Evolutionary conservation across 1,140 invertebrate genomes (phyloP), one percentile per base, ranked within the genome.

Genomic region (Antheraea pernyi): DNA sequence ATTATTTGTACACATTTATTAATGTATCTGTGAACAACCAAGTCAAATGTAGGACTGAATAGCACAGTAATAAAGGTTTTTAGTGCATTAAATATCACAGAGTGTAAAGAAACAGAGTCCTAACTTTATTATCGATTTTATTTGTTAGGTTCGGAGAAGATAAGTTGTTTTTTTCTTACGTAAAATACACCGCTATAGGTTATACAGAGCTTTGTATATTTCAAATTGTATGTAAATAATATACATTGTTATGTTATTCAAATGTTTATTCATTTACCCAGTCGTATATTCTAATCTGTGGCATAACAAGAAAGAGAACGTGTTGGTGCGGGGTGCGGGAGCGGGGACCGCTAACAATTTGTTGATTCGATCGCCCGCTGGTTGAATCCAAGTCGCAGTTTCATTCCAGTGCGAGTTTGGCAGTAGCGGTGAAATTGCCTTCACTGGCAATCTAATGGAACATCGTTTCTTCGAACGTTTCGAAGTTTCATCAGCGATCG

Each of bases 371-470:
- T 83, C 75, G 75, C 53, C 64, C 37, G 68, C 58, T 65, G 72
- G 61, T 42, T 68, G 68, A 48, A 62, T 70, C 39, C 65, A 70
- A 73, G 70, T 70, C 73, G 68, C 19, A 61, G 60, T 61, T 30
- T 13, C 60, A 36, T 61, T 30, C 48, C 67, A 59, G 68, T 75
- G 73, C 70, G 72, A 76, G 83, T 82, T 88, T 81, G 81, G 88
- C 88, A 86, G 86, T 90, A 82, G 87, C 85, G 75, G 85, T 85
- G 85, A 81, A 80, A 82, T 85, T 87, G 88, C 84, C 88, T 90
- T 72, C 69, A 84, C 78, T 81, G 85, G 85, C 83, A 89, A 91
- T 91, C 91, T 91, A 91, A 93, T 93, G 91, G 91, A 92, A 92
- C 80, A 92, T 80, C 89, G 89, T 84, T 92, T 79, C 84, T 91